Base-by-base conservation (phyloP, 2,888 invertebrate genomes). In the Tipula unca region DNA sequence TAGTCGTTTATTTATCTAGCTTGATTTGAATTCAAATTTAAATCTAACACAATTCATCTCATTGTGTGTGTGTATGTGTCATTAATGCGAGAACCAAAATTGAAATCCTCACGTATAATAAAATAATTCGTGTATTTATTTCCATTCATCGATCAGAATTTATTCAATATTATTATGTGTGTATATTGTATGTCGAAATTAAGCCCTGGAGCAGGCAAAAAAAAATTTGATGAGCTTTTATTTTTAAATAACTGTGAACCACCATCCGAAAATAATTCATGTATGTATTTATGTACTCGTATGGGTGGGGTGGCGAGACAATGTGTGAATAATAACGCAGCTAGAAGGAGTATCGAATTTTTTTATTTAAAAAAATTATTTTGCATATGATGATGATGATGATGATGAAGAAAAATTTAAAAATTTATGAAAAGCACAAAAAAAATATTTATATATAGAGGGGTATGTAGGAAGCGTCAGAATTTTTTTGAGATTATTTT, bases 321-420 rank as follows among this genome's bases (percentile, higher is more conserved):
- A 69, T 69, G 69, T 69, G 69, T 69, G 69, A 69, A 69, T 69
- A 69, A 69, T 69, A 69, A 69, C 69, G 25, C 69, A 69, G 69
- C 25, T 69, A 20, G 69, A 69, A 69, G 69, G 69, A 69, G 69
- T 69, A 69, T 6, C n/a, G 25, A 3, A 8, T 69, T 69, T 48
- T 48, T 69, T 69, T 69, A 25, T 6, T 69, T 25, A 25, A 69
- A 25, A 17, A 48, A 48, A 36, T 8, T 54, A 69, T 69, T 69
- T 69, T 69, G 69, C 69, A 69, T 69, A 69, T 25, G 20, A 48
- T 39, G 39, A 39, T 39, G 39, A 39, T 10, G 39, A 39, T 39
- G 39, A 48, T 48, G 48, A 48, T n/a, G 48, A 48, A 48, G 48
- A 48, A 48, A 48, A 48, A 48, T 48, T 48, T n/a, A 48, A 48